Conservation (phyloP, 2,888 invertebrate genomes). For the Dichetophora obliterata region DNA sequence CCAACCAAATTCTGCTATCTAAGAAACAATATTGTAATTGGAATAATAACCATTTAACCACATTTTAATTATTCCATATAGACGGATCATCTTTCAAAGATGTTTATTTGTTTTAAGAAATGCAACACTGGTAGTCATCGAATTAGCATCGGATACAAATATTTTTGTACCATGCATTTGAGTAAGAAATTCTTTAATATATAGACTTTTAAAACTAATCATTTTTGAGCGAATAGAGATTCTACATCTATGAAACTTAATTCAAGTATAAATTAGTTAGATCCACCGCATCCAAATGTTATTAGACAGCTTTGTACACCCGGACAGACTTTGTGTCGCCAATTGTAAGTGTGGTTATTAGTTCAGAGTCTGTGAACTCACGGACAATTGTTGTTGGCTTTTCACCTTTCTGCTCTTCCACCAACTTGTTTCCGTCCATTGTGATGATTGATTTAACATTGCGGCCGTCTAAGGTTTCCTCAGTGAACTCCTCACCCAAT, state of each 20-base stretch:
- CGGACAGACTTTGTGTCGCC: conserved; percentile 81
- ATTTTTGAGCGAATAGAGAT: conserved; percentile 1
- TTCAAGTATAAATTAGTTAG: too few relatives aligned
- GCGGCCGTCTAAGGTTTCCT: conserved; percentile 90
- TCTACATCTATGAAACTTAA: too few relatives aligned
- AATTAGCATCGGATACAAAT: neutral
- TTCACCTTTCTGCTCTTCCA: conserved; percentile 85
- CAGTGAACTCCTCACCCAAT: conserved; percentile 88
- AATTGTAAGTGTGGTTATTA: conserved; percentile 79
- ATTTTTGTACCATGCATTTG: neutral
- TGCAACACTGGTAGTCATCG: neutral
- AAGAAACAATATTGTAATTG: too few relatives aligned
- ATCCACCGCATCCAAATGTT: neutral
- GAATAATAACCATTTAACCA: too few relatives aligned
- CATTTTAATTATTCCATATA: too few relatives aligned
- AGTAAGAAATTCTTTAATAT: too few relatives aligned
- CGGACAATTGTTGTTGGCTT: conserved; percentile 78
- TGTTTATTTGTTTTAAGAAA: neutral
- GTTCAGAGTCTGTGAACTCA: conserved; percentile 81
- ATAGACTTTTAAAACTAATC: neutral
- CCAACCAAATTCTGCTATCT: too few relatives aligned
- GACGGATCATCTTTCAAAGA: too few relatives aligned
- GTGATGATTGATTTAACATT: conserved; percentile 77
- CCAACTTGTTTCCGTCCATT: conserved; percentile 83
- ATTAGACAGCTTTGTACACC: conserved; percentile 78